phyloP scores from a whole-genome alignment of 2,888 invertebrate species.

The Limnephilus auricula region DNA sequence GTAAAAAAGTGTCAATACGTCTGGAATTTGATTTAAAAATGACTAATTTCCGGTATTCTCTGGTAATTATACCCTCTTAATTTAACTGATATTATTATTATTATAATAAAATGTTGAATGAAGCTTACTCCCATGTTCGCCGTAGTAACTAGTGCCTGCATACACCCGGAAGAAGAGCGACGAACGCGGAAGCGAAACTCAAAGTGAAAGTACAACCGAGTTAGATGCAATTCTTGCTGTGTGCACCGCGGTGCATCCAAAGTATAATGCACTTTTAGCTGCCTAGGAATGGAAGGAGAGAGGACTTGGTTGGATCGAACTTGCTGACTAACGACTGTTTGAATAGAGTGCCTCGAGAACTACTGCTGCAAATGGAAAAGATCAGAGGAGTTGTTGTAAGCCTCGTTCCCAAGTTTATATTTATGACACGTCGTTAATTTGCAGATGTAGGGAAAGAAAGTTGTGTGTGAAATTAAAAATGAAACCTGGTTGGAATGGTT shows the following conservation, averaged over 20 bases:
- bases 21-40: too few species aligned
- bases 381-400: not conserved
- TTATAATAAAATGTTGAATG: not conserved
- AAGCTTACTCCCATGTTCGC: not conserved
- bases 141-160: not conserved
- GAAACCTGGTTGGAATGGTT: not conserved
- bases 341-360: not conserved
- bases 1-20: too few species aligned
- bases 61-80: too few species aligned
- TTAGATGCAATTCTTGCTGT: not conserved
- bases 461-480: not conserved
- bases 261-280: not conserved
- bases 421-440: not conserved
- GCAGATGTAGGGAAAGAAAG: not conserved
- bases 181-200: slow-evolving; percentile 23
- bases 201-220: slow-evolving; percentile 5
- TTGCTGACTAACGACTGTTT: not conserved
- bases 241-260: not conserved
- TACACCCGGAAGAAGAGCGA: not conserved
- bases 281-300: not conserved
- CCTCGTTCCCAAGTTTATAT: not conserved
- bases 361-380: not conserved
- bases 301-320: not conserved
- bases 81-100: too few species aligned
- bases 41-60: too few species aligned